phyloP scores from a whole-genome alignment of 2,113 vertebrate species.

The Lepus americanus region DNA sequence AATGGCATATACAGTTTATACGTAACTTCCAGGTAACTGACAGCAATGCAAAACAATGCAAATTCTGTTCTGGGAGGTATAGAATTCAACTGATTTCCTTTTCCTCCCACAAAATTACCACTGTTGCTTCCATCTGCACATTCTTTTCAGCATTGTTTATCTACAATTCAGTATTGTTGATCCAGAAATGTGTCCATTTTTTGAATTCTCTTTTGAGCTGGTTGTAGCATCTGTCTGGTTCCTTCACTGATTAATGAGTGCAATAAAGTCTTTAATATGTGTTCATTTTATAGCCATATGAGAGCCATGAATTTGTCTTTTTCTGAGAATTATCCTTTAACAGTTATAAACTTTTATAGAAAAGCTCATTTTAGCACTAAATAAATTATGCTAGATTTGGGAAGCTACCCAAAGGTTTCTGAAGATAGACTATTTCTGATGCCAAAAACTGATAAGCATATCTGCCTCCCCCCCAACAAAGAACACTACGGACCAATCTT shows the following conservation, averaged over 20 bases:
- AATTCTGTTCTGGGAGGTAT: background rate
- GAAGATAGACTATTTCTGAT: slow-evolving; percentile 47
- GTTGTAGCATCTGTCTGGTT: background rate
- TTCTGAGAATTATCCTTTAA: slow-evolving; percentile 40
- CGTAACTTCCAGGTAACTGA: background rate
- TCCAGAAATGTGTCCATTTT: background rate
- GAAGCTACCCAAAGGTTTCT: slow-evolving; percentile 37
- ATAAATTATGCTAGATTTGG: slow-evolving; percentile 25
- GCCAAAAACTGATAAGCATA: slow-evolving; percentile 2
- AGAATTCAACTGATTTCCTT: background rate
- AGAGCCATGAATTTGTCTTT: background rate
- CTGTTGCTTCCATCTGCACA: background rate
- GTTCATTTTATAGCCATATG: background rate
- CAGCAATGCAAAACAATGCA: background rate
- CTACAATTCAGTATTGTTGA: background rate
- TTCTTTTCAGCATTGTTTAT: background rate
- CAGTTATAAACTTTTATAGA: slow-evolving; percentile 35
- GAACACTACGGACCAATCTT: background rate
- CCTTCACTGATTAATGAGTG: background rate
- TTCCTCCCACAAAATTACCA: background rate
- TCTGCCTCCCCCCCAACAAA: background rate
- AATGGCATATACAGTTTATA: background rate
- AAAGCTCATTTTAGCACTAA: slow-evolving; percentile 51
- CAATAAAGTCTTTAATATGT: background rate
- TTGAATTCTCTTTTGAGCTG: background rate